phyloP scores from a whole-genome alignment of 2,888 invertebrate genomes.

The Lypha dubia region DNA sequence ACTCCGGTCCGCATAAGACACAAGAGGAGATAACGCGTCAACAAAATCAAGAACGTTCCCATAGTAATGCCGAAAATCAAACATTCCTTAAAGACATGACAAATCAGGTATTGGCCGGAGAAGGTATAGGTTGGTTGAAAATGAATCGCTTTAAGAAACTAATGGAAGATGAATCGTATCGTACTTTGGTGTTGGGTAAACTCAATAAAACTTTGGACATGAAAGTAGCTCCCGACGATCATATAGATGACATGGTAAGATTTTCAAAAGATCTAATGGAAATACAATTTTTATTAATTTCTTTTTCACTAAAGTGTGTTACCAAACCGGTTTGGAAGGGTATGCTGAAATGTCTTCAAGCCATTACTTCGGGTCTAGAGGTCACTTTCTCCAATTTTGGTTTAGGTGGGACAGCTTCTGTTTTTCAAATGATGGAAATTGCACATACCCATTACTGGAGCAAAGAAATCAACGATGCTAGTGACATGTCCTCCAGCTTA shows the following conservation, averaged over 20 bases:
- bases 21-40: conserved; percentile 88
- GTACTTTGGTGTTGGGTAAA: conserved; percentile 97
- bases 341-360: conserved; percentile 95
- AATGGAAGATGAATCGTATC: conserved; percentile 99
- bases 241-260: conserved; percentile 97
- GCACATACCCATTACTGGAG: conserved; percentile 99
- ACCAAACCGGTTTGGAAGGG: conserved; percentile 97
- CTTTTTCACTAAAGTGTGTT: conserved; percentile 86
- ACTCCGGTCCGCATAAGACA: conserved; percentile 87
- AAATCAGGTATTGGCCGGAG: conserved; percentile 82
- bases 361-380: conserved; percentile 95
- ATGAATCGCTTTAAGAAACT: conserved; percentile 95
- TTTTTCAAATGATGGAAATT: conserved; percentile 98
- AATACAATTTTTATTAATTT: background rate
- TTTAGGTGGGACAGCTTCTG: conserved; percentile 98
- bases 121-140: conserved; percentile 95
- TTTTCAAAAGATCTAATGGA: background rate
- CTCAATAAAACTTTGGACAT: conserved; percentile 96
- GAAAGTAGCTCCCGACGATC: conserved; percentile 97
- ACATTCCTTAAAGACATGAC: conserved; percentile 95
- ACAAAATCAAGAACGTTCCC: conserved; percentile 88
- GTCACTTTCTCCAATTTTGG: conserved; percentile 96
- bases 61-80: conserved; percentile 95
- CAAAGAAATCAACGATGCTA: conserved; percentile 89
- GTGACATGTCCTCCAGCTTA: conserved; percentile 83